Evolutionary conservation across 2,113 vertebrate genomes (phyloP).

Genomic region (Morone chrysops): DNA sequence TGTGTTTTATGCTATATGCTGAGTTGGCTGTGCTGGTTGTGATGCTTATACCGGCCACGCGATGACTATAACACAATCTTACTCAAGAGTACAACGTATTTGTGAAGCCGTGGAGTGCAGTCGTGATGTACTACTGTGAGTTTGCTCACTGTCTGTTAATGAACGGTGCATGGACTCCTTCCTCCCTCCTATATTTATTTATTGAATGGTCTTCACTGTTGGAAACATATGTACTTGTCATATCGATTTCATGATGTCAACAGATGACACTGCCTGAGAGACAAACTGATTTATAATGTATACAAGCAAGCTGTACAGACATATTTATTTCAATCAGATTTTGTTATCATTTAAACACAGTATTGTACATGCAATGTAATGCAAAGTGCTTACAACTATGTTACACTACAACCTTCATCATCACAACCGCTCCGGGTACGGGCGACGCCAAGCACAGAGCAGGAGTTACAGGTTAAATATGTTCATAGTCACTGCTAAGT

Average conservation of each 20-base stretch:
- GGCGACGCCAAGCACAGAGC: not conserved
- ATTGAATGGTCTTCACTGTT: constrained; percentile 48
- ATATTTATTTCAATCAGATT: constrained; percentile 60
- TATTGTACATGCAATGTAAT: constrained; percentile 47
- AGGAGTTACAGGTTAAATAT: constrained; percentile 45
- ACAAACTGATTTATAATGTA: constrained; percentile 36
- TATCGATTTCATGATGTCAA: constrained; percentile 14
- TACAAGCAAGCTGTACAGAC: constrained; percentile 37
- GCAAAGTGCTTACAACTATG: not conserved
- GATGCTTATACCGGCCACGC: not conserved
- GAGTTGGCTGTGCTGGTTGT: constrained; percentile 1
- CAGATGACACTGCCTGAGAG: constrained; percentile 1
- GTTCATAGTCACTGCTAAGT: constrained; percentile 28
- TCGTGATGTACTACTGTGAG: not conserved
- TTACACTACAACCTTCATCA: constrained; percentile 42
- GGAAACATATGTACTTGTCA: constrained; percentile 26
- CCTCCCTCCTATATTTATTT: constrained; percentile 31
- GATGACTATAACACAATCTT: not conserved
- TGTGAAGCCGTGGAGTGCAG: not conserved
- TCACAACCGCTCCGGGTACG: constrained; percentile 2
- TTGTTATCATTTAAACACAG: constrained; percentile 25
- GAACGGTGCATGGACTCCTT: constrained; percentile 4
- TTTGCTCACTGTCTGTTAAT: not conserved
- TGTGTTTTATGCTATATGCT: not conserved
- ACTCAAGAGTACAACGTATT: not conserved